A percentile compares a stretch with the other conserved stretches of the same genome.
Conservation (phyloP, 2,113 vertebrate species). For the Ginglymostoma cirratum region DNA sequence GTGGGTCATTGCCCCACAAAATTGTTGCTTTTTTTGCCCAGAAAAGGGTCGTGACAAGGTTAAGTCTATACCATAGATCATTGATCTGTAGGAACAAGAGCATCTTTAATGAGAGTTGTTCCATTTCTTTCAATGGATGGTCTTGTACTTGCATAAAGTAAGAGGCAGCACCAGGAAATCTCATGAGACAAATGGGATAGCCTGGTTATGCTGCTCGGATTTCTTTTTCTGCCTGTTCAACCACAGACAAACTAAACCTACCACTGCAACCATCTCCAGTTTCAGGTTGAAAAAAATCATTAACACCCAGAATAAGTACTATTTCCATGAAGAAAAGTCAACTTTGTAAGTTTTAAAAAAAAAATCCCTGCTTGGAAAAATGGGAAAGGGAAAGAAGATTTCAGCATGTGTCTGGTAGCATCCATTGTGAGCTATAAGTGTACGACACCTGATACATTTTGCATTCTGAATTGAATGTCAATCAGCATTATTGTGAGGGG, state of each 20-base stretch:
- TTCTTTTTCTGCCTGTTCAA: too few relatives aligned
- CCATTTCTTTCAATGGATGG: background rate
- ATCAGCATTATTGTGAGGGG: constrained; percentile 28
- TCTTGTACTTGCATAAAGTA: background rate
- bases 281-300: background rate
- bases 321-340: background rate
- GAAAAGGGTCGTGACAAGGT: background rate
- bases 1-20: background rate
- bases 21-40: background rate
- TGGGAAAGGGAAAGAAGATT: background rate
- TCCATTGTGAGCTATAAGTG: background rate
- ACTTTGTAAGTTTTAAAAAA: background rate
- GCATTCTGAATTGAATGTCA: constrained; percentile 32
- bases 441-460: background rate
- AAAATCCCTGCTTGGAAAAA: background rate
- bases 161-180: background rate
- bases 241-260: background rate
- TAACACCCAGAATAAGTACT: background rate
- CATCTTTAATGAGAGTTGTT: background rate
- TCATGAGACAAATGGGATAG: background rate
- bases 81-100: background rate
- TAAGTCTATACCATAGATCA: background rate
- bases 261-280: background rate
- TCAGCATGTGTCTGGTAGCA: background rate
- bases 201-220: background rate